phyloP scores from a whole-genome alignment of 2,797 vertebrate species.

The Pangasius djambal region DNA sequence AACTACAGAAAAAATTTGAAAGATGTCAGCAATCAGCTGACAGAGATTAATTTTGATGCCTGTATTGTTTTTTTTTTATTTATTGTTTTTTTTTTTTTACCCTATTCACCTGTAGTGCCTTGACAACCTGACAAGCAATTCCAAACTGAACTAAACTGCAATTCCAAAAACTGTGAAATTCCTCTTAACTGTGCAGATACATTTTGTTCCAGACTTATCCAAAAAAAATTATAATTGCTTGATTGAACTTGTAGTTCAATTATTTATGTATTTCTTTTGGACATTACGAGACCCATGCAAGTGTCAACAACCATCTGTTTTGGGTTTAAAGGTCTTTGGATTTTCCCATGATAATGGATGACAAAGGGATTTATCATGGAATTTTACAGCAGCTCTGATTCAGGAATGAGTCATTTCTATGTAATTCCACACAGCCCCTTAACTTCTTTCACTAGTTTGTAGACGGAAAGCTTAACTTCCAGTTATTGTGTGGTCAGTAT shows the following conservation, averaged over 20 bases:
- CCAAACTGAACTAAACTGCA: background rate
- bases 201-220: background rate
- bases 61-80: background rate
- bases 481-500: background rate
- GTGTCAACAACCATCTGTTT: background rate
- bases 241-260: background rate
- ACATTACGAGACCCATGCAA: background rate
- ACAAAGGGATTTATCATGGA: background rate
- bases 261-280: background rate
- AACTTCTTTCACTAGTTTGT: background rate
- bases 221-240: background rate
- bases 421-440: background rate
- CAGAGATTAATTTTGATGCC: background rate
- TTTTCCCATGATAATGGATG: slow-evolving; percentile 12
- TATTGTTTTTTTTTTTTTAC: background rate
- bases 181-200: background rate
- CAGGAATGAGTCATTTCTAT: slow-evolving; percentile 5
- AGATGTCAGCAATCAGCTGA: background rate
- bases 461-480: background rate
- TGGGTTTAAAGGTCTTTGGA: background rate
- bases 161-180: background rate
- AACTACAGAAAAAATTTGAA: background rate
- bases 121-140: background rate
- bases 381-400: slow-evolving; percentile 4
- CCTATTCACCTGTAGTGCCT: background rate